Evolutionary conservation across 2,888 invertebrate genomes (phyloP).

Genomic region (Strigamia transsilvanica): DNA sequence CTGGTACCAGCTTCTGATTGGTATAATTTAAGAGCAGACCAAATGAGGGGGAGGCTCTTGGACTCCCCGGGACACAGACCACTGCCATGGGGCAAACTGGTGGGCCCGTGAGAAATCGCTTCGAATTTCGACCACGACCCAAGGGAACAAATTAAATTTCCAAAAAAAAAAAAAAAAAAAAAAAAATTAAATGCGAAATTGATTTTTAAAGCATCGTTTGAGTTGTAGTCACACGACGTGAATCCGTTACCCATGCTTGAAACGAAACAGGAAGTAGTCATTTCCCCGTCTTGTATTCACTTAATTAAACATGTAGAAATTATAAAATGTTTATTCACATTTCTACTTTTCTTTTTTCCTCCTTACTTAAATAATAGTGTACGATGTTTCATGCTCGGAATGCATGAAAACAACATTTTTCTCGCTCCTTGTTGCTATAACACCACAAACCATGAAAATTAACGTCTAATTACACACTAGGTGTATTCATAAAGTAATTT

Average conservation of each 20-base stretch:
- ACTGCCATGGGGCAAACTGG: slow-evolving; percentile 28
- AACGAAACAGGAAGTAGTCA: slow-evolving; percentile 22
- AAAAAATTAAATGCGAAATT: not conserved
- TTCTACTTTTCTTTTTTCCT: not conserved
- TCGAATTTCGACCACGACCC: not conserved
- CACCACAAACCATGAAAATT: slow-evolving; percentile 16
- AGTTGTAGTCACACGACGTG: not conserved
- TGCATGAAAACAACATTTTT: not conserved
- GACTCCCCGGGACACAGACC: slow-evolving; percentile 36
- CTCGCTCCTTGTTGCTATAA: not conserved
- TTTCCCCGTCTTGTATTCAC: slow-evolving; percentile 8
- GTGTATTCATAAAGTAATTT: too few relatives aligned
- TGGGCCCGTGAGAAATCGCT: slow-evolving; percentile 34
- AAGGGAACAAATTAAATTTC: not conserved
- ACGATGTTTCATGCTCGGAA: slow-evolving; percentile 10
- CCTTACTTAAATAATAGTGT: not conserved
- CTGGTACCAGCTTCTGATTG: slow-evolving; percentile 44
- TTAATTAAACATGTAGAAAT: slow-evolving; percentile 17
- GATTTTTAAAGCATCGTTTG: slow-evolving; percentile 20
- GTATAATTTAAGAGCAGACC: slow-evolving; percentile 44
- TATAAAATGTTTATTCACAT: not conserved
- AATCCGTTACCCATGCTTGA: not conserved
- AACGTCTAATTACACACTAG: too few relatives aligned
- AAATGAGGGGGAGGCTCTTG: slow-evolving; percentile 38
- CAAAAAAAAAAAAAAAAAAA: not conserved